Evolutionary conservation across 1,140 invertebrate genomes (phyloP).

Genomic region (Caerostris darwini): DNA sequence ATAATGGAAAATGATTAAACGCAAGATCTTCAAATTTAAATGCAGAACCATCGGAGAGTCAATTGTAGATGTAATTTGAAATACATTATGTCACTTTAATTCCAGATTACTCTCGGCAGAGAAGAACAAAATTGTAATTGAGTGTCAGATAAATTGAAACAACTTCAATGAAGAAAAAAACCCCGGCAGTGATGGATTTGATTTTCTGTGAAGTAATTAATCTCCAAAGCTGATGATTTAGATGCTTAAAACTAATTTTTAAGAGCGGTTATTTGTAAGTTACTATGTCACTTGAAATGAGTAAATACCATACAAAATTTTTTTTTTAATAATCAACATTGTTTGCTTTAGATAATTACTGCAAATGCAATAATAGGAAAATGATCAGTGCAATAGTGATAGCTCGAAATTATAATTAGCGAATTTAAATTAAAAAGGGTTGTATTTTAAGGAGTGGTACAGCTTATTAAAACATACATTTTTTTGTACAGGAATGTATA

Average conservation of each 20-base stretch:
- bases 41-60: neutral
- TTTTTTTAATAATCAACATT: too few relatives aligned
- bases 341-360: too few relatives aligned
- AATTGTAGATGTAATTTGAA: neutral
- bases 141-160: neutral
- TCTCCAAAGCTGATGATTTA: neutral
- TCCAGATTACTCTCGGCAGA: neutral
- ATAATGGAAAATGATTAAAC: conserved; percentile 21
- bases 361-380: too few relatives aligned
- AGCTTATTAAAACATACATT: too few relatives aligned
- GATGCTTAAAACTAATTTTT: neutral
- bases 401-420: too few relatives aligned
- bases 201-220: neutral
- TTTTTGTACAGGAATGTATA: too few relatives aligned
- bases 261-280: neutral
- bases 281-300: neutral
- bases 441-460: too few relatives aligned
- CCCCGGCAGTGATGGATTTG: neutral
- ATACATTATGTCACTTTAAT: conserved; percentile 35
- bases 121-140: neutral
- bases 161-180: neutral
- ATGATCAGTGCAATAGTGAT: too few relatives aligned
- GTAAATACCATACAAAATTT: too few relatives aligned
- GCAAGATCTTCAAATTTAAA: neutral
- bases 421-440: too few relatives aligned